Conservation (phyloP, 2,797 vertebrate genomes). For the Petrocephalus sullivani region DNA sequence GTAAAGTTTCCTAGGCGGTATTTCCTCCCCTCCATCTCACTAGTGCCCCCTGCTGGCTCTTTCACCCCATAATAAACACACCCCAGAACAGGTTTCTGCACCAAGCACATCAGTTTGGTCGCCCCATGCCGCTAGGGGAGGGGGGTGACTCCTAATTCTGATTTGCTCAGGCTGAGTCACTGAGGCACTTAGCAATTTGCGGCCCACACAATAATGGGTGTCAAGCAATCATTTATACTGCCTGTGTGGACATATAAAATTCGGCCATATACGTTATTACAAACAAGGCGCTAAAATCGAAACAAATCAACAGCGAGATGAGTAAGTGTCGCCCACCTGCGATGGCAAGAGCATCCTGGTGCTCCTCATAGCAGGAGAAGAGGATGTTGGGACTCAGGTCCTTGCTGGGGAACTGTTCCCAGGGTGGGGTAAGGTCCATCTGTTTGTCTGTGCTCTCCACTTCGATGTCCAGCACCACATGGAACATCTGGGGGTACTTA, state of each 20-base stretch:
- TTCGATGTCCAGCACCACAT: constrained; percentile 84
- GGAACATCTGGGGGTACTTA: constrained; percentile 95
- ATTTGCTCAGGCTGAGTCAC: background rate
- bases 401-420: constrained; percentile 94
- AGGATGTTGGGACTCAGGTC: constrained; percentile 86
- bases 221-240: background rate
- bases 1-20: background rate
- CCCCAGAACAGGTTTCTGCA: background rate
- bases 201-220: background rate
- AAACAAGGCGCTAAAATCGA: background rate
- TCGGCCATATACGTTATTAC: background rate
- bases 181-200: background rate
- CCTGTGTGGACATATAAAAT: background rate
- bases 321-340: constrained; percentile 63
- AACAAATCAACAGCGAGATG: background rate
- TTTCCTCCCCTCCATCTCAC: background rate
- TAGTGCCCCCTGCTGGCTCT: background rate
- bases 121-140: background rate
- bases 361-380: constrained; percentile 92
- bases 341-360: constrained; percentile 82
- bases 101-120: background rate
- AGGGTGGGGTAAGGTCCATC: constrained; percentile 88
- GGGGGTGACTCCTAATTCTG: background rate
- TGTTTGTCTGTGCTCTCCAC: constrained; percentile 85
- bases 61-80: background rate